A percentile compares a stretch with the other conserved stretches of the same genome.
Conservation (phyloP, 2,888 invertebrate species). For the Thymelicus sylvestris region DNA sequence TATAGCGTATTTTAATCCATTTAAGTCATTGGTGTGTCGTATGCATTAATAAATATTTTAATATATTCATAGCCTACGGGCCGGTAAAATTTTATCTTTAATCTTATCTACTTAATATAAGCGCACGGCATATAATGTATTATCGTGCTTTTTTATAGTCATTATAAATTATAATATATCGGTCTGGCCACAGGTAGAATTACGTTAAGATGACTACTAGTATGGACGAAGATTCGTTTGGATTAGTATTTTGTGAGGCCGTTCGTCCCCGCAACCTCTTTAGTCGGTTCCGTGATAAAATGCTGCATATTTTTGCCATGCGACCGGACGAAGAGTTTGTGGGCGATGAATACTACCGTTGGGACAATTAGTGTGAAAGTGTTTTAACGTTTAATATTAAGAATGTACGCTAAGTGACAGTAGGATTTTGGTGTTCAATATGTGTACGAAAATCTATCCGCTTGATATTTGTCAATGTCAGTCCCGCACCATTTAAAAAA, state of each 20-base stretch:
- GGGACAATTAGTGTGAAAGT: too few relatives aligned
- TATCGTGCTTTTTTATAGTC: conserved; percentile 25
- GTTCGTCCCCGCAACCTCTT: background rate
- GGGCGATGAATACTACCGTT: background rate
- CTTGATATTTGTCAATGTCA: background rate
- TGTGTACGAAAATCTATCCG: conserved; percentile 4
- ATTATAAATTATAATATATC: conserved; percentile 12
- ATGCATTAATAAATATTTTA: background rate
- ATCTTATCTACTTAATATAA: background rate
- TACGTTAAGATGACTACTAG: background rate
- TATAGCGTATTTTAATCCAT: background rate
- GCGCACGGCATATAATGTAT: conserved; percentile 21
- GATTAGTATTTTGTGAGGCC: background rate
- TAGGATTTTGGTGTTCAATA: background rate
- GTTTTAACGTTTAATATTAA: too few relatives aligned
- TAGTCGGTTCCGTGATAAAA: background rate
- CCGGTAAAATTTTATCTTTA: background rate
- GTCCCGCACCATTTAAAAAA: background rate
- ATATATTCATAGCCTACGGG: background rate
- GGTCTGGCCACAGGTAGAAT: conserved; percentile 12
- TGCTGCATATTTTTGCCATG: conserved; percentile 15
- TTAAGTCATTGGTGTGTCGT: background rate
- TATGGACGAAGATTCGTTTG: background rate
- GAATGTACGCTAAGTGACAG: background rate
- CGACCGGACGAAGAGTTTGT: background rate